Base-by-base conservation (phyloP, 2,797 vertebrate species). In the Pangasius larnaudii region DNA sequence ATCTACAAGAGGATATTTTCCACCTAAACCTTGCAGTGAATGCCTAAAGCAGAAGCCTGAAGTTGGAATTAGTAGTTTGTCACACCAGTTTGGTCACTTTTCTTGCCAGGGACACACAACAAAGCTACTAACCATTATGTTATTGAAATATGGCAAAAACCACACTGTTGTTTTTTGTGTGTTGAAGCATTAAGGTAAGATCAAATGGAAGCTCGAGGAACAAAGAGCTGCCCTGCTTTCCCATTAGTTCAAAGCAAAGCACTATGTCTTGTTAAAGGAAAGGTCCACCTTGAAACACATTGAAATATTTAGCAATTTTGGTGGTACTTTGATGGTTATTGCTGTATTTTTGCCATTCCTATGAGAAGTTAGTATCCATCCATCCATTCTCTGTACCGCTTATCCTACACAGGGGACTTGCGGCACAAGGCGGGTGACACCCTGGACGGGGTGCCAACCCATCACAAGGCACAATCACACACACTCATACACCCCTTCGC, bases 61-160 rank as follows among this genome's bases (percentile, higher is more conserved):
- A 59, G 18, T 13, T 9, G 13, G 22, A 19, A 58, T 59, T 36
- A 53, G 27, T 56, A 81, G 33, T 67, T 51, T 84, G 81, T 67
- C 61, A 30, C 19, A 49, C 61, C 27, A 51, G 82, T 51, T 51
- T 84, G 63, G n/a, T 84, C 18, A 69, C 27, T 69, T 84, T 84
- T 51, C n/a, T 33, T 36, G 80, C 1, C 46, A 67, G 46, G 8
- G 19, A 36, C 24, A 83, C 9, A 63, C 46, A 63, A 83, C 27
- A 49, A 71, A 1, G 5, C 8, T 56, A 56, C 30, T 51, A 49
- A 78, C 33, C 4, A 83, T 65, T 65, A 46, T 63, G 24, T n/a
- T 82, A 59, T 36, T 80, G 78, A 24, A 59, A 36, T 18, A 53
- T 24, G 2, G 39, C 16, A 36, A 39, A 13, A 59, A 53, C 27